Evolutionary conservation across 2,888 invertebrate species (phyloP).

Genomic region (Bhutanitis thaidina): DNA sequence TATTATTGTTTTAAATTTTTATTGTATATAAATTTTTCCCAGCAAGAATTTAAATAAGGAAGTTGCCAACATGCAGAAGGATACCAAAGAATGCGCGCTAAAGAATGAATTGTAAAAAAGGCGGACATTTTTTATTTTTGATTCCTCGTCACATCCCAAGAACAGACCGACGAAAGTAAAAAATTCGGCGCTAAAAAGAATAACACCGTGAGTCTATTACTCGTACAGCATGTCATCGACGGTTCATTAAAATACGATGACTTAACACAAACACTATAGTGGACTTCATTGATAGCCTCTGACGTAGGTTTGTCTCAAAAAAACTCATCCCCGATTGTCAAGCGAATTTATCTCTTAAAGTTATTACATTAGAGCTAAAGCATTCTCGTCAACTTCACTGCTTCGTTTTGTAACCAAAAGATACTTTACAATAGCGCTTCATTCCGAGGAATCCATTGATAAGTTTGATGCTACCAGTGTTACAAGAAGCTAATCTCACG

Average conservation of each 20-base stretch:
- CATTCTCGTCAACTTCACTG: slow-evolving; percentile 39
- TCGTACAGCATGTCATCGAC: slow-evolving; percentile 77
- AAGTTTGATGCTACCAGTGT: slow-evolving; percentile 76
- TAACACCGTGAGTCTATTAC: slow-evolving; percentile 75
- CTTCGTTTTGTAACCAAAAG: slow-evolving; percentile 61
- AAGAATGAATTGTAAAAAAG: slow-evolving; percentile 44
- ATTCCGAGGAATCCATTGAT: slow-evolving; percentile 78
- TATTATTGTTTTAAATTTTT: no score
- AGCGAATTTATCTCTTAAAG: slow-evolving; percentile 40
- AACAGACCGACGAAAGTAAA: slow-evolving; percentile 49
- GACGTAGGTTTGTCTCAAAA: slow-evolving; percentile 65
- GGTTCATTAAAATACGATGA: slow-evolving; percentile 80
- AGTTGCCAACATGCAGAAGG: slow-evolving; percentile 39
- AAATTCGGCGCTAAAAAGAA: slow-evolving; percentile 76
- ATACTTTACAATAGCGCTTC: slow-evolving; percentile 72
- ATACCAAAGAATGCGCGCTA: slow-evolving; percentile 49
- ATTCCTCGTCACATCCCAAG: slow-evolving; percentile 55
- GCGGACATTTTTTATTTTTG: slow-evolving; percentile 51
- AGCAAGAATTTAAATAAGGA: not conserved
- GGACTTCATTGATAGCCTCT: slow-evolving; percentile 78
- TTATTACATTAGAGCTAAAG: slow-evolving; percentile 36
- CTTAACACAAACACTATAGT: slow-evolving; percentile 75
- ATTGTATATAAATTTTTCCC: not conserved
- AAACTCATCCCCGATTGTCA: slow-evolving; percentile 46
- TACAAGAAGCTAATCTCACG: slow-evolving; percentile 70